Evolutionary conservation across 2,797 vertebrate genomes (phyloP), one percentile per base, ranked within the genome.

Genomic region (Lerista edwardsae): DNA sequence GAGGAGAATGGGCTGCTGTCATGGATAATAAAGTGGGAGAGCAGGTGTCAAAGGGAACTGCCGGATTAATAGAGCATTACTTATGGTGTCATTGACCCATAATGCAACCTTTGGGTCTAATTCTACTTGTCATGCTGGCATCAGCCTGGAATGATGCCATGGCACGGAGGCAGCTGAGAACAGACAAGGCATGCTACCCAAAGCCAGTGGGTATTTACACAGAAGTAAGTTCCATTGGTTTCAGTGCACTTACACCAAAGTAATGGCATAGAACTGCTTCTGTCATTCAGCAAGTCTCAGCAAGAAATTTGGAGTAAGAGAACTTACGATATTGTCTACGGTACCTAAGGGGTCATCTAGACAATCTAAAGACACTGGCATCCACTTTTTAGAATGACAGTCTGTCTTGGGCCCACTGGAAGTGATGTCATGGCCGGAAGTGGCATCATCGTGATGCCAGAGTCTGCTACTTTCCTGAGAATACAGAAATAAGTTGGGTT

Each of bases 1-100:
- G 62, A 77, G 41, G 0, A 71, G 80, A 36, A 5, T 67, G 80
- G 75, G 57, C 74, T 90, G 67, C 77, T 3, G 51, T 84, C 91
- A 86, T n/a, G 76, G 94, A 89, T 78, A 92, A 91, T 91, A 92
- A 91, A 92, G 87, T 44, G 86, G 79, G 72, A 55, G 75, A 72
- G 79, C 0, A 3, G 85, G 87, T 93, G 92, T 84, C 93, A 90
- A 84, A 88, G 89, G 86, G 89, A 92, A 90, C 87, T 80, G 85
- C 55, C 78, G 93, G 91, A 95, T 93, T 93, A 94, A 93, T 91
- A 92, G 88, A 75, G 80, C 89, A 79, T 94, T 92, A 91, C 87
- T 77, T 82, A 65, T 61, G 65, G 88, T 91, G 82, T 85, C 7
- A 14, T 19, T 89, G 91, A 87, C 90, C 87, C 85, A 86, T 82